Base-by-base conservation (phyloP, 2,797 vertebrate genomes). In the Ambastaia sidthimunki region DNA sequence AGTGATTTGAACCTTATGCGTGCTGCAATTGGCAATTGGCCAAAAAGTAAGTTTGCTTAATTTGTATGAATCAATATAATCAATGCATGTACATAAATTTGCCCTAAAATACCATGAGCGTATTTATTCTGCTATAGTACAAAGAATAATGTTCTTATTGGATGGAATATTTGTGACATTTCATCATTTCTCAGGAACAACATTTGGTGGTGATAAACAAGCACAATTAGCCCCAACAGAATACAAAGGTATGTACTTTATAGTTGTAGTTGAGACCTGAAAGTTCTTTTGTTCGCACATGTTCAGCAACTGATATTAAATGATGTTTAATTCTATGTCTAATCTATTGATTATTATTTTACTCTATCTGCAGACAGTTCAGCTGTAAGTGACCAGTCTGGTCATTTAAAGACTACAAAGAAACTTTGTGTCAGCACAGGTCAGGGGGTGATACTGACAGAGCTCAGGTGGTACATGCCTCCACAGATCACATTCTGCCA, bases 81-180 rank as follows among this genome's bases (percentile, higher is more conserved):
- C n/a, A n/a, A n/a, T n/a, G n/a, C n/a, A 63, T 63, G 62, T n/a
- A 63, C 62, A 37, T 63, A 15, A 37, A 63, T 63, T 63, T 63
- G 28, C 2, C 60, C 28, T n/a, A 37, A 65, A 63, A 37, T 63
- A 63, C 60, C 16, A 34, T 37, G 60, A 63, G 16, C 16, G 31
- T 63, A 37, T 63, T 63, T 63, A 63, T 37, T 63, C 28, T 63
- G 60, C 60, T 63, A n/a, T 63, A 65, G 31, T 19, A 65, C 31
- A 37, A 37, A 37, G 4, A 37, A 37, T 37, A 37, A 37, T 37
- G 34, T 37, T 4, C 3, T 37, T 31, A 63, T 34, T 34, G 28
- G 18, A 34, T 28, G 62, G 28, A 37, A 19, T 65, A 63, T 50
- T 50, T 50, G 47, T 50, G 12, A 50, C 11, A 50, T 50, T 50